These are phyloP conservation scores for Mustela nigripes DNA, from an alignment of 2,113 vertebrate species.

Conservation along the genomic window DNA sequence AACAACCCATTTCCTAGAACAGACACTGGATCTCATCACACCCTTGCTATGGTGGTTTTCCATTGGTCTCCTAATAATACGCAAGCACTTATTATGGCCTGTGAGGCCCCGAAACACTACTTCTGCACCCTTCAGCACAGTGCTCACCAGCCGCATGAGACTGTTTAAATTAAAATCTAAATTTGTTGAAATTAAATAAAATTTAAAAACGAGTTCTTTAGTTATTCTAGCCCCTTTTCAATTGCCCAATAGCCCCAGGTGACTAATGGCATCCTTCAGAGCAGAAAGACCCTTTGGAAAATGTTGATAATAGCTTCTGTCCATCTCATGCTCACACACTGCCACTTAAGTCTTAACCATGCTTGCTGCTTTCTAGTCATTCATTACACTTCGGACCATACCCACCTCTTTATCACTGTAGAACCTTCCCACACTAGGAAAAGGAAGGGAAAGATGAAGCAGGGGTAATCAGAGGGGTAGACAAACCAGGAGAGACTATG, in stretches of 20 bases:
- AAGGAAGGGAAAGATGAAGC: too few relatives aligned
- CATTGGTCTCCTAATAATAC: background rate
- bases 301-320: too few relatives aligned
- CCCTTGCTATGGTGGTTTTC: background rate
- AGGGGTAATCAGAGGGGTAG: too few relatives aligned
- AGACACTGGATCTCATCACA: background rate
- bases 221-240: background rate
- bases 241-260: too few relatives aligned
- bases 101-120: background rate
- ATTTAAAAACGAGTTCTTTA: background rate
- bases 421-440: background rate
- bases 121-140: background rate
- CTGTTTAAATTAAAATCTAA: background rate
- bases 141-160: too few relatives aligned
- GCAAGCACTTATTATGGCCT: background rate
- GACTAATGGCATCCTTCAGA: too few relatives aligned
- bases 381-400: background rate
- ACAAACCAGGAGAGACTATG: too few relatives aligned
- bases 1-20: background rate
- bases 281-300: background rate
- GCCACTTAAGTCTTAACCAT: too few relatives aligned
- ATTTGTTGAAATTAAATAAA: background rate
- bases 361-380: background rate
- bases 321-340: background rate
- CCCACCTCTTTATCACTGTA: background rate